Evolutionary conservation across 2,113 vertebrate species (phyloP).

Genomic region (Spilogale gracilis): DNA sequence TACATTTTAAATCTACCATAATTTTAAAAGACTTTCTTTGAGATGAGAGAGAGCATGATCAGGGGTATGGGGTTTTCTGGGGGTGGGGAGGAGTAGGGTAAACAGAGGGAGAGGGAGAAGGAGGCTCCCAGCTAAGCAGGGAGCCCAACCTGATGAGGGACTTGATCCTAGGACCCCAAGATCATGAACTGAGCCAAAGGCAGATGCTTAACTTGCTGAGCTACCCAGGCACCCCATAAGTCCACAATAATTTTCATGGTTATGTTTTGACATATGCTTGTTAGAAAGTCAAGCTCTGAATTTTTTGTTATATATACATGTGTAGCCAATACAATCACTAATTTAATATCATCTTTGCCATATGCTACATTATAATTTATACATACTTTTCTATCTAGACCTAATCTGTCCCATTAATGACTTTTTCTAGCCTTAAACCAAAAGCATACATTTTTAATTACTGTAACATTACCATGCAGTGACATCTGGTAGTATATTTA

Average conservation of each 20-base stretch:
- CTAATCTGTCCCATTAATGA: background rate
- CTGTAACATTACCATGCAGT: background rate
- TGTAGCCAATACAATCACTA: background rate
- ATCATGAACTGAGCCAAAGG: background rate
- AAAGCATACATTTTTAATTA: background rate
- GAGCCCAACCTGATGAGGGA: background rate
- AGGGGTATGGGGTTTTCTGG: fast-evolving
- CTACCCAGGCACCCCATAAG: background rate
- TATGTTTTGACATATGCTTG: background rate
- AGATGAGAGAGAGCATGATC: background rate
- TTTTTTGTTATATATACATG: background rate
- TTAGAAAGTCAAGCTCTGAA: background rate
- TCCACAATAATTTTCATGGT: background rate
- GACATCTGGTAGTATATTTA: background rate
- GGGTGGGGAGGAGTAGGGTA: background rate
- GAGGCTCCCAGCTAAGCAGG: background rate
- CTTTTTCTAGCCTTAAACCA: background rate
- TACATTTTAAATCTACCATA: background rate
- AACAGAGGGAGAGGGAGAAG: background rate
- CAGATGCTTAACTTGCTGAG: background rate
- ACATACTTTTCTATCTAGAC: background rate
- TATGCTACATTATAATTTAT: background rate
- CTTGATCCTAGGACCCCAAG: background rate
- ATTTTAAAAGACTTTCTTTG: background rate
- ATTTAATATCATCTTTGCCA: background rate